phyloP scores from a whole-genome alignment of 2,797 vertebrate genomes.

The Cyclopterus lumpus region DNA sequence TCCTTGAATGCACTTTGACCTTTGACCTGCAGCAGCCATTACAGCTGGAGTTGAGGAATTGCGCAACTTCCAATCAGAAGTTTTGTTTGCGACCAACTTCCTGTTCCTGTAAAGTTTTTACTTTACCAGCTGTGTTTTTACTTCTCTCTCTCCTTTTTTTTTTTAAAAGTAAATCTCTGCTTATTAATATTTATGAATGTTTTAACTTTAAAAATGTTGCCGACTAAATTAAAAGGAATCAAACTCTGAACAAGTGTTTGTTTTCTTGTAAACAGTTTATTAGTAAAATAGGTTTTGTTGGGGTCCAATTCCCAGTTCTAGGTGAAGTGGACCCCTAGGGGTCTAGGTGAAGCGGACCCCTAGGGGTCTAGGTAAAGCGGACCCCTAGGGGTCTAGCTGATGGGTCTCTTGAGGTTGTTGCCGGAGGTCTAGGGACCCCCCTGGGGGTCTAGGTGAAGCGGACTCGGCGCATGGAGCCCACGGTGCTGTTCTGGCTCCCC shows the following conservation, averaged over 20 bases:
- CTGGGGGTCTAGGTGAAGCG: slow-evolving; percentile 77
- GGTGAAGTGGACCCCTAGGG: no score
- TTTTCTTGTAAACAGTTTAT: slow-evolving; percentile 74
- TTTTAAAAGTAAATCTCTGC: no score
- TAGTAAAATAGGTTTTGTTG: slow-evolving; percentile 74
- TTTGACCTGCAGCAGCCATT: no score
- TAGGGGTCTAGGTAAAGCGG: no score
- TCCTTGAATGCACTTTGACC: not conserved
- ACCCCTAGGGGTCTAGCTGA: slow-evolving; percentile 41
- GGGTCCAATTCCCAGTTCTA: no score
- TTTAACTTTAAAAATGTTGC: not conserved
- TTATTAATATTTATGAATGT: not conserved
- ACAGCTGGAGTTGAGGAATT: not conserved
- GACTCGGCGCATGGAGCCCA: slow-evolving; percentile 83
- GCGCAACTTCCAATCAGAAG: not conserved
- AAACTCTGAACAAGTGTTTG: not conserved
- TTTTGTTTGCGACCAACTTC: not conserved
- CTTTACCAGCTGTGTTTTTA: no score
- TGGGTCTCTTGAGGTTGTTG: slow-evolving; percentile 33
- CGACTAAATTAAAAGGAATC: not conserved
- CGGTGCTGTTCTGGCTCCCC: slow-evolving; percentile 82
- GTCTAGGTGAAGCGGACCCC: no score
- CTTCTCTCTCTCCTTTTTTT: no score
- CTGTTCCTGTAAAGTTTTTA: no score
- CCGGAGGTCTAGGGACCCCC: not conserved